Base-by-base conservation (phyloP, 2,888 invertebrate genomes). In the Lucinisca nassula region DNA sequence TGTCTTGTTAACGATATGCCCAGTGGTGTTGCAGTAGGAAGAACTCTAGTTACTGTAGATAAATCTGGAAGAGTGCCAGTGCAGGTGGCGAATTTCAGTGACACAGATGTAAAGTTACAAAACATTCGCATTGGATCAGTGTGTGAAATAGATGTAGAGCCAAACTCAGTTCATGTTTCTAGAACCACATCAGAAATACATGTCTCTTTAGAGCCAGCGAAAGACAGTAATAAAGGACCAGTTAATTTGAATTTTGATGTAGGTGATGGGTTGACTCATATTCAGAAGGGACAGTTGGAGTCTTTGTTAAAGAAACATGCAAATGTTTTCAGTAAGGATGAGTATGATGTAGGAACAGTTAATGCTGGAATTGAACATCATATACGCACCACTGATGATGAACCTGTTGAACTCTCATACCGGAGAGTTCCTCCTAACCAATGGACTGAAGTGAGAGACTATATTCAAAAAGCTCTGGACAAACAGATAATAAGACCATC, bases 321-420 rank as follows among this genome's bases (percentile, higher is more conserved):
- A 24, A 37, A 73, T 38, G 55, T 30, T 24, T 74, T 55, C 37
- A 58, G 80, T 72, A 35, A 78, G 21, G 37, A 38, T 78, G 78
- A 78, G 17, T 32, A 78, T 61, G 78, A 78, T 78, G n/a, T 78
- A 37, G 78, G 78, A 10, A 55, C 24, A 17, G 55, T 55, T 14
- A 78, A 14, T 58, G 38, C 27, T 58, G 78, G 24, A 12, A 51
- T 45, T n/a, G 30, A n/a, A 24, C 78, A 78, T 37, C 30, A 78
- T n/a, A 78, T 78, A 12, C 37, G 55, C 12, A 61, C 61, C 12
- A 27, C 38, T 10, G 85, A 86, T 73, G 79, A 85, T 45, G n/a
- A 72, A 27, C 82, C 88, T 27, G 82, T 87, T 17, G 84, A 49
- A 30, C 51, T 84, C 4, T 82, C 84, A 55, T 79, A 84, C 24